phyloP scores from a whole-genome alignment of 2,113 vertebrate species.

The Spea bombifrons region DNA sequence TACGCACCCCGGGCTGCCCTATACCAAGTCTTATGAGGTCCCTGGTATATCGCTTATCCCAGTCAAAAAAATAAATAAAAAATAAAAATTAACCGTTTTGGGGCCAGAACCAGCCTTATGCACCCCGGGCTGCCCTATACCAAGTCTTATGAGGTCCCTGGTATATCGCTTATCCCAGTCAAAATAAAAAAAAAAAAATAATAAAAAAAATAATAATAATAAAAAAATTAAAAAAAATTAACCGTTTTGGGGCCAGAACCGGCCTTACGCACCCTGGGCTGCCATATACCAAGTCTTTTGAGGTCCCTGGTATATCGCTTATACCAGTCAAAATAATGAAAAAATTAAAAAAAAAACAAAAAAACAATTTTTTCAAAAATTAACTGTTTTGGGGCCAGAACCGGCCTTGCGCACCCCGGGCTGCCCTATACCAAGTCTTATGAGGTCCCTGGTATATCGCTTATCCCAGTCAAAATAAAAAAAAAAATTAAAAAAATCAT shows the following conservation, averaged over 20 bases:
- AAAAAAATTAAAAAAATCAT: too few relatives aligned
- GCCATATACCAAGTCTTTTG: conserved; percentile 57
- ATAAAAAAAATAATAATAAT: too few relatives aligned
- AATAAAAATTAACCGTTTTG: too few relatives aligned
- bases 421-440: conserved; percentile 58
- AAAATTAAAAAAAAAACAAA: too few relatives aligned
- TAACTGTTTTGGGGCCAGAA: background rate
- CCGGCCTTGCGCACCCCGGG: conserved; percentile 55
- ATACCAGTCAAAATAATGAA: too few relatives aligned
- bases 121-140: conserved; percentile 60
- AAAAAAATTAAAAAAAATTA: too few relatives aligned
- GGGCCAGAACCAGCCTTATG: too few relatives aligned
- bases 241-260: too few relatives aligned
- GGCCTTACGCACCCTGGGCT: conserved; percentile 62
- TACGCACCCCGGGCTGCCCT: conserved; percentile 62
- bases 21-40: conserved; percentile 52
- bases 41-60: conserved; percentile 61
- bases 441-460: conserved; percentile 58
- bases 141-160: conserved; percentile 56
- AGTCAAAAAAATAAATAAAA: too few relatives aligned
- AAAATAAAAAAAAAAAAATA: too few relatives aligned
- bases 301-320: conserved; percentile 60
- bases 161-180: conserved; percentile 56
- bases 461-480: conserved; percentile 41
- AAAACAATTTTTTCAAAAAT: too few relatives aligned